Base-by-base conservation (phyloP, 2,797 vertebrate genomes). In the Catamblyrhynchus diadema region DNA sequence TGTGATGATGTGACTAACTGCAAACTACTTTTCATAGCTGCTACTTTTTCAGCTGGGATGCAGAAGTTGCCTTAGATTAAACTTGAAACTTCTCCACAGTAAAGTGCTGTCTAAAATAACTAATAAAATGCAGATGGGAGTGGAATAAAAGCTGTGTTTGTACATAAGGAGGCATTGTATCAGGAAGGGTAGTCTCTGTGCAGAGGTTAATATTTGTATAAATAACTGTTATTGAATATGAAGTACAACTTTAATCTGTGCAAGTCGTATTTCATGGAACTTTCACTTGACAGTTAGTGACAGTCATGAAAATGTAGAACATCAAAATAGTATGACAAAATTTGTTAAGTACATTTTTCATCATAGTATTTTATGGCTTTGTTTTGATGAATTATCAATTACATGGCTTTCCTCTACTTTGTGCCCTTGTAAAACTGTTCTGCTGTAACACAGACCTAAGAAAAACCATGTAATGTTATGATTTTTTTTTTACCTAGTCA, bases 11-110 rank as follows among this genome's bases (percentile, higher is more conserved):
- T 97, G 83, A 77, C 85, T 94, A 90, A 79, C 82, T 96, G 95
- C 82, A 95, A 98, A 97, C 95, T 96, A 77, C 93, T 94, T 96
- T 95, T 95, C 48, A 84, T 96, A 97, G 86, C 94, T 95, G 93
- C 93, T 96, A 96, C 80, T 78, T 96, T 94, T 89, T 97, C 93
- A 97, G 72, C 75, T 95, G 47, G 61, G 77, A 79, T 92, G 95
- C 83, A 77, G 69, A 81, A 96, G 69, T 94, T 94, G 86, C 81
- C 83, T 93, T 88, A 94, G 92, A 96, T 81, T 94, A 80, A 89
- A 86, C 54, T 57, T 62, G 78, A 95, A 96, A 85, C 67, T 89
- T 87, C 60, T 89, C 65, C 81, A 83, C 64, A 86, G 65, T 85
- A 88, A 93, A 94, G 11, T 72, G 45, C 57, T 78, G 39, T 89